A percentile compares a stretch with the other conserved stretches of the same genome.
These are phyloP conservation scores for Mellivora capensis DNA, from an alignment of 2,113 vertebrate genomes.

Conservation along the genomic window DNA sequence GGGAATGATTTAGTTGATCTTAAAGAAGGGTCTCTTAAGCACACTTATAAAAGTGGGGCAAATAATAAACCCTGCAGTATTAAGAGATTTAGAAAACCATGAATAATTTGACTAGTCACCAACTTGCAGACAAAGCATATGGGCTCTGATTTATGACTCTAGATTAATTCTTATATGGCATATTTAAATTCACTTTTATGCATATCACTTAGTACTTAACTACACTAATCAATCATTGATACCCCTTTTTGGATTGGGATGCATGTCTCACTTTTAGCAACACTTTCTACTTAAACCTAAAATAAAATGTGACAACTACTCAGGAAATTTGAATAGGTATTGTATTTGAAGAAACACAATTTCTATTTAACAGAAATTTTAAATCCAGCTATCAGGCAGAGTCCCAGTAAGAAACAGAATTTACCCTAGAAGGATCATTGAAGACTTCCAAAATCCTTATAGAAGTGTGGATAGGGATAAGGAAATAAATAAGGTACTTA, in stretches of 20 bases:
- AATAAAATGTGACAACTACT: slow-evolving; percentile 8
- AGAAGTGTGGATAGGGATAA: not conserved
- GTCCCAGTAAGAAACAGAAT: not conserved
- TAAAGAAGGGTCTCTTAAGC: not conserved
- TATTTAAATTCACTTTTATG: not conserved
- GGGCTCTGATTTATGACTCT: not conserved
- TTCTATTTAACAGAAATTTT: slow-evolving; percentile 2
- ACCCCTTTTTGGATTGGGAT: not conserved
- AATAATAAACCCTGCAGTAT: not conserved
- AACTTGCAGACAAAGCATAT: not conserved
- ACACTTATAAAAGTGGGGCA: not conserved
- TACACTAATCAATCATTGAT: not conserved
- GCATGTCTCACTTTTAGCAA: not conserved
- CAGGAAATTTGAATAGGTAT: not conserved
- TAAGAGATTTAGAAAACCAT: not conserved
- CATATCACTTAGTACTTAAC: not conserved
- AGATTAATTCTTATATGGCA: not conserved
- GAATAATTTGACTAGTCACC: not conserved
- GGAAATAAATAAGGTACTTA: not conserved
- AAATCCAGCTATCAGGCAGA: not conserved
- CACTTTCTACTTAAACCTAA: slow-evolving; percentile 10
- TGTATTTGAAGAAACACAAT: not conserved
- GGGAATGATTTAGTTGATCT: not conserved
- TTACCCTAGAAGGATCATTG: not conserved
- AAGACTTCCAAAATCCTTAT: not conserved